Evolutionary conservation across 2,797 vertebrate species (phyloP).

Genomic region (Pipistrellus nathusii): DNA sequence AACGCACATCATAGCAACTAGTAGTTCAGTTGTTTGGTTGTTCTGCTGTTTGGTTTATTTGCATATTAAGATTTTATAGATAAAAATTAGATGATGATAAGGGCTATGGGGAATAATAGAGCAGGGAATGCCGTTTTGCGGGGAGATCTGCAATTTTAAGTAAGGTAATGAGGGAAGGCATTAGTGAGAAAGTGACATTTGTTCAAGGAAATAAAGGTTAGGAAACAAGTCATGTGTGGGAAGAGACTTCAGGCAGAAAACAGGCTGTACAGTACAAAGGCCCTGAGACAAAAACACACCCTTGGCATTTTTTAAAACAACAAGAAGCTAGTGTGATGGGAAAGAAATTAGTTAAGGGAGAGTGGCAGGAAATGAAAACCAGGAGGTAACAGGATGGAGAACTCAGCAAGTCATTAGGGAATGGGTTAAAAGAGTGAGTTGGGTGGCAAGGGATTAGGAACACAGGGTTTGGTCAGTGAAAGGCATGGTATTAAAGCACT

Average conservation of each 20-base stretch:
- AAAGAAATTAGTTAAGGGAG: background rate
- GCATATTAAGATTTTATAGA: background rate
- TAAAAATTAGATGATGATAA: background rate
- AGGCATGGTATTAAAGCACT: background rate
- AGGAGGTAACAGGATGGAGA: background rate
- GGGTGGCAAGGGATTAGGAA: background rate
- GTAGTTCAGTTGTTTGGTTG: no score
- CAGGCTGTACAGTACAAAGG: background rate
- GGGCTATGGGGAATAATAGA: background rate
- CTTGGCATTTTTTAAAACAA: background rate
- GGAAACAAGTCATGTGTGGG: background rate
- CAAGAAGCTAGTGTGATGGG: background rate
- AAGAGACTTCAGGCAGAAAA: background rate
- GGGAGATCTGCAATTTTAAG: constrained; percentile 2
- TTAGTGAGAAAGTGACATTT: background rate
- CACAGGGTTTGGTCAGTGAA: background rate
- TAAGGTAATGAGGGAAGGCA: background rate
- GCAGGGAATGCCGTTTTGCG: background rate
- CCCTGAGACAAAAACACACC: background rate
- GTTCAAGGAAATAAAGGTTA: background rate
- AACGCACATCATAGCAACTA: no score
- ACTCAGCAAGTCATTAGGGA: background rate
- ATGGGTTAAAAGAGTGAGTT: background rate
- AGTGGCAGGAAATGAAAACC: background rate
- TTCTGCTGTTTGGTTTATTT: no score